A percentile compares a stretch with the other conserved stretches of the same genome.
Evolutionary conservation across 1,140 invertebrate genomes (phyloP).

Genomic region (Oreohelix idahoensis): DNA sequence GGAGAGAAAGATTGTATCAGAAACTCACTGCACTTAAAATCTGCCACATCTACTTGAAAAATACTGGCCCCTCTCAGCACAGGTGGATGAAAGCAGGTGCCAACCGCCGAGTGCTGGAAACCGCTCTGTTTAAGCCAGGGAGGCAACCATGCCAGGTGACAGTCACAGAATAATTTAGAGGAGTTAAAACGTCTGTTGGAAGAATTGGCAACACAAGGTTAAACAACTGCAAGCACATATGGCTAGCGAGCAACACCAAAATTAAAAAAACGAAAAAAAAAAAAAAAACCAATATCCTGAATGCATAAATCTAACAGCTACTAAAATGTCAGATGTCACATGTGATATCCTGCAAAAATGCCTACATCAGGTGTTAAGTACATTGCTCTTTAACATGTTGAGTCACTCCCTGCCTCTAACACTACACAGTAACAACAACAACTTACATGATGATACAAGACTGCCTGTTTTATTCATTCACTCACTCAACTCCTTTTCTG

Average conservation of each 20-base stretch:
- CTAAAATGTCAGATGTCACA: not conserved
- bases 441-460: too few species aligned
- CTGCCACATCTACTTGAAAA: slow-evolving; percentile 78
- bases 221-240: not conserved
- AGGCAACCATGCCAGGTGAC: slow-evolving; percentile 85
- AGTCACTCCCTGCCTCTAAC: not conserved
- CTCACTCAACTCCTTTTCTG: too few species aligned
- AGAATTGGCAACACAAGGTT: slow-evolving; percentile 16
- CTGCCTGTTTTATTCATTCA: too few species aligned
- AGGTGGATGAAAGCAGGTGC: slow-evolving; percentile 85
- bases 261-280: too few species aligned
- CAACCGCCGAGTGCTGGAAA: slow-evolving; percentile 73
- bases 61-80: slow-evolving; percentile 81
- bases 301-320: not conserved
- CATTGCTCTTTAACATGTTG: not conserved
- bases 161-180: slow-evolving; percentile 87
- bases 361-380: not conserved
- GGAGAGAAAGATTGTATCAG: too few species aligned
- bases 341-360: not conserved
- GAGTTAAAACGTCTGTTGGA: slow-evolving; percentile 79
- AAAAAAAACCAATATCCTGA: not conserved
- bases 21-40: slow-evolving; percentile 83
- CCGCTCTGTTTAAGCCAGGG: slow-evolving; percentile 78
- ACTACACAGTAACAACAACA: not conserved
- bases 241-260: not conserved